Base-by-base conservation (phyloP, 2,888 invertebrate species). In the Yponomeuta malinellus region DNA sequence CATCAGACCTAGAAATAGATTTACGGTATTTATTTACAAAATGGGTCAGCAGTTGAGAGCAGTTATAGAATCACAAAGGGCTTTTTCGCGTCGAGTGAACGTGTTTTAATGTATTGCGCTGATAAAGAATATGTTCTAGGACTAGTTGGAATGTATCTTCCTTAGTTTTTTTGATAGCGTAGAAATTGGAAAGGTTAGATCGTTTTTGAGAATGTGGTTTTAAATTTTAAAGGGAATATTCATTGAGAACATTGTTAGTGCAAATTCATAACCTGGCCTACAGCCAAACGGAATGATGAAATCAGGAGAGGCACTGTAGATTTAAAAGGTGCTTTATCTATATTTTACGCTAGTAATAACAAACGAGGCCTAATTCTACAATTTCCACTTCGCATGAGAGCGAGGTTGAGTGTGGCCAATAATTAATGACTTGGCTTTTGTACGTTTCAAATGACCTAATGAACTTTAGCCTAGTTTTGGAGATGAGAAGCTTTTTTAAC, bases 51-150 rank as follows among this genome's bases (percentile, higher is more conserved):
- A 43, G 48, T 48, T 68, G n/a, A 23, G 37, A 48, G 68, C 48
- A 68, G 43, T 48, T 48, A 48, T 68, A 68, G 68, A 68, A 23
- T 23, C 8, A 68, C 68, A 68, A 68, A 68, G 68, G 68, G 68
- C 43, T 68, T 48, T 8, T 59, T 65, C 33, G 65, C 33, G 65
- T 33, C 31, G 31, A 65, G 65, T 65, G 31, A 68, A 48, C 43
- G 37, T 48, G 37, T 68, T 48, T 68, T 37, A 68, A 48, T 10
- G 37, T 12, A 68, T 23, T 23, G 23, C 68, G 23, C 15, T 8
- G 43, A 23, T 48, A 59, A 59, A 59, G 15, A 5, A 9, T 10
- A 23, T 59, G 52, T 15, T 59, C 12, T 59, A 12, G 15, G 12
- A 15, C 12, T 15, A 23, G 2, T 12, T 52, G 2, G 15, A 15